Base-by-base conservation (phyloP, 2,113 vertebrate genomes). In the Odontophorus gujanensis region DNA sequence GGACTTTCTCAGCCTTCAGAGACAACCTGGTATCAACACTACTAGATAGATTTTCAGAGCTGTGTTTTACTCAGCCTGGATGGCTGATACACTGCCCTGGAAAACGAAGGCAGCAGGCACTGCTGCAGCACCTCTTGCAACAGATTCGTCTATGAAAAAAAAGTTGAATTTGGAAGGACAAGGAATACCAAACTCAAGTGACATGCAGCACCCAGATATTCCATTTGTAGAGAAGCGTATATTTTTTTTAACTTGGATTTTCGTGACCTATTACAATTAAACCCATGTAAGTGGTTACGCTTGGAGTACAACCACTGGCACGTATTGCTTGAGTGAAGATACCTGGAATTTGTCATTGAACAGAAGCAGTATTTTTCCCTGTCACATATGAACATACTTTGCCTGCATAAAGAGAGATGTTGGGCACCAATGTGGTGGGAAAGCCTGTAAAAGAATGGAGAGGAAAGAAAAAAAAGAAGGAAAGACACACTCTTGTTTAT, bases 1-100 rank as follows among this genome's bases (percentile, higher is more conserved):
- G 69, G 83, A 78, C 85, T 86, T 94, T 84, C 53, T 72, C 51
- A 89, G 86, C 90, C 65, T 83, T 92, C 43, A 53, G 83, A 94
- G 80, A 25, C 58, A 63, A n/a, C 15, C 76, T 84, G 90, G 61
- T 86, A 66, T 43, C 93, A n/a, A 43, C 71, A 43, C 20, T 8
- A 20, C 66, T 32, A 79, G 58, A 4, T 36, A 36, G n/a, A 7
- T 76, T 81, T 61, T 65, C 38, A 61, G 86, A 68, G 24, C 34
- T n/a, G 16, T 62, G 38, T 74, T 92, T 93, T 67, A 47, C 69
- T 84, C 3, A 0, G 10, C 26, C 76, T 67, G 88, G 7, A 34
- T 53, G 55, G 55, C 59, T 74, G 73, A 71, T 55, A 32, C 2
- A 11, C 10, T 38, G 42, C 42, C 79, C 68, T 84, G 38, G 68